phyloP scores from a whole-genome alignment of 30 jellyfish, hydroid and myxozoan genomes.

The Aurelia sp. region DNA sequence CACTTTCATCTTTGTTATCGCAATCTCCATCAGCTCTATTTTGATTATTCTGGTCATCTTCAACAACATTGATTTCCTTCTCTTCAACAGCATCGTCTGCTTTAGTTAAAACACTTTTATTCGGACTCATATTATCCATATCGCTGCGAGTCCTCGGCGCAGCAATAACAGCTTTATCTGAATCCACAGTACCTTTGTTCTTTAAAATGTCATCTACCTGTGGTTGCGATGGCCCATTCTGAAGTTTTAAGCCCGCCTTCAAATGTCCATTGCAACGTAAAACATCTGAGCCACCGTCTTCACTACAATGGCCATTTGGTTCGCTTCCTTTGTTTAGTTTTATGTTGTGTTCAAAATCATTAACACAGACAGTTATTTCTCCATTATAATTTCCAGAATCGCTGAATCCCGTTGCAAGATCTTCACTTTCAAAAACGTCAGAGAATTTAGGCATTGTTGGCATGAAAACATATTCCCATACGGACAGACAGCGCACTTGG shows the following conservation, averaged over 20 bases:
- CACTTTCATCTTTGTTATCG: neutral
- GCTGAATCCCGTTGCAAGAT: neutral
- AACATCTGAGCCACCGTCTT: neutral
- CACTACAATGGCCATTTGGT: neutral
- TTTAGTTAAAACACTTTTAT: neutral
- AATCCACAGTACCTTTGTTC: neutral
- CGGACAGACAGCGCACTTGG: slow-evolving; percentile 68
- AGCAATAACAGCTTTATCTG: neutral
- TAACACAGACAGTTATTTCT: neutral
- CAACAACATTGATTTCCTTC: neutral
- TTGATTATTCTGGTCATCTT: neutral
- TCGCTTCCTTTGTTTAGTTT: neutral
- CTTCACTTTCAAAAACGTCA: slow-evolving; percentile 46
- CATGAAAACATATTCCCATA: slow-evolving; percentile 84
- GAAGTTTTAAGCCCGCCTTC: neutral
- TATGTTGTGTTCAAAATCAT: neutral
- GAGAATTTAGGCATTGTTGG: slow-evolving; percentile 45
- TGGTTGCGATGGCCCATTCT: neutral
- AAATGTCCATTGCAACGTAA: neutral
- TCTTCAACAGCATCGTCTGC: neutral
- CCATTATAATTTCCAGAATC: slow-evolving; percentile 55
- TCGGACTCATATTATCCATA: neutral
- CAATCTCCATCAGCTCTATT: neutral
- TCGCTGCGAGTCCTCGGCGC: neutral
- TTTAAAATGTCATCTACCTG: neutral